A percentile compares a stretch with the other conserved stretches of the same genome.
Evolutionary conservation across 2,888 invertebrate genomes (phyloP).

Genomic region (Kryphioiulus occultus): DNA sequence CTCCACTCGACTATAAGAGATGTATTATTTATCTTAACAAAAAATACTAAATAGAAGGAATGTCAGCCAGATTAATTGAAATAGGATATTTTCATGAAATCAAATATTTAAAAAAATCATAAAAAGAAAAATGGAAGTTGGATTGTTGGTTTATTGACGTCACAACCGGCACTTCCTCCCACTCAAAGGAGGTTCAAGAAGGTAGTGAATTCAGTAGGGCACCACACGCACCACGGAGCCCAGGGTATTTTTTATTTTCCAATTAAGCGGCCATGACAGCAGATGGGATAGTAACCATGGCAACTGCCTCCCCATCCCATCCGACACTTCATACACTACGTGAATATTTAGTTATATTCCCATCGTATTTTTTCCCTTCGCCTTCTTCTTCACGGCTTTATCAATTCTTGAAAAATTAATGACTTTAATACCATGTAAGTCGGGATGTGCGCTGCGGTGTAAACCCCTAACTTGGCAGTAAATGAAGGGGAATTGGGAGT

Average conservation of each 20-base stretch:
- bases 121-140: no score
- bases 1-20: no score
- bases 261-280: constrained; percentile 45
- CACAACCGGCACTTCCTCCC: no score
- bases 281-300: constrained; percentile 44
- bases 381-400: constrained; percentile 18
- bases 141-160: no score
- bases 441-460: constrained; percentile 17
- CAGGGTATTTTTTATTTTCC: constrained; percentile 42
- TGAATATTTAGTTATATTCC: constrained; percentile 23
- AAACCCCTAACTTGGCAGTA: constrained; percentile 13
- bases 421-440: constrained; percentile 39
- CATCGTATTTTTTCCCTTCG: background rate
- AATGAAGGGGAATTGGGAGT: constrained; percentile 39
- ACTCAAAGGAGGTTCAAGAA: background rate
- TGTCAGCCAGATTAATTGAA: no score
- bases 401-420: constrained; percentile 33
- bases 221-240: background rate
- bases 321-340: constrained; percentile 25
- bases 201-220: background rate
- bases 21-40: no score
- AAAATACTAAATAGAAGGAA: no score
- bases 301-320: constrained; percentile 37
- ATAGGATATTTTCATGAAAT: no score
- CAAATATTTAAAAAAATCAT: no score